Conservation (phyloP, 2,113 vertebrate genomes). For the Pagrus major region DNA sequence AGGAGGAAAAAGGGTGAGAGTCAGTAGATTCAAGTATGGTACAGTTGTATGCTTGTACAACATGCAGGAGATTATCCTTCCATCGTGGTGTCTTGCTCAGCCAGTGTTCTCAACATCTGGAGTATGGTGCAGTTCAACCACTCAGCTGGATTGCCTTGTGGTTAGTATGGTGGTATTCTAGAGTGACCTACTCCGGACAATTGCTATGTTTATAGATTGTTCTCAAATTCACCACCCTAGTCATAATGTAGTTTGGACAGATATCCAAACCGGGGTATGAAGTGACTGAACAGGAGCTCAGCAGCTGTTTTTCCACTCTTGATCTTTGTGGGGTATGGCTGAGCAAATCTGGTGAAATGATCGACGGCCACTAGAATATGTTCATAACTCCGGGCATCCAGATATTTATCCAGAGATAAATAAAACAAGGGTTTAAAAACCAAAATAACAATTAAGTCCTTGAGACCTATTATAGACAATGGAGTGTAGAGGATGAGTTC, state of each 20-base stretch:
- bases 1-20: slow-evolving; percentile 16
- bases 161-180: background rate
- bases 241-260: slow-evolving; percentile 17
- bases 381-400: slow-evolving; percentile 19
- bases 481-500: too few species aligned
- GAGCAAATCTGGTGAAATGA: slow-evolving; percentile 13
- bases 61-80: slow-evolving; percentile 24
- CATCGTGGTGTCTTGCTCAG: slow-evolving; percentile 9
- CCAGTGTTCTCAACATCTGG: slow-evolving; percentile 19
- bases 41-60: slow-evolving; percentile 10
- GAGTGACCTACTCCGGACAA: background rate
- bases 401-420: too few species aligned
- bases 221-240: slow-evolving; percentile 33
- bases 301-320: slow-evolving; percentile 17
- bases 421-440: too few species aligned
- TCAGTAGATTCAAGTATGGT: background rate
- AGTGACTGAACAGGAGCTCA: background rate
- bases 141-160: slow-evolving; percentile 4
- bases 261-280: slow-evolving; percentile 17
- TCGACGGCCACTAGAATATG: slow-evolving; percentile 24
- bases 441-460: too few species aligned
- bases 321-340: background rate
- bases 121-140: background rate
- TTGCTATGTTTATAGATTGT: slow-evolving; percentile 1
- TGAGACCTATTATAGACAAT: too few species aligned